Conservation (phyloP, 2,888 invertebrate species). For the Amiota mariae region DNA sequence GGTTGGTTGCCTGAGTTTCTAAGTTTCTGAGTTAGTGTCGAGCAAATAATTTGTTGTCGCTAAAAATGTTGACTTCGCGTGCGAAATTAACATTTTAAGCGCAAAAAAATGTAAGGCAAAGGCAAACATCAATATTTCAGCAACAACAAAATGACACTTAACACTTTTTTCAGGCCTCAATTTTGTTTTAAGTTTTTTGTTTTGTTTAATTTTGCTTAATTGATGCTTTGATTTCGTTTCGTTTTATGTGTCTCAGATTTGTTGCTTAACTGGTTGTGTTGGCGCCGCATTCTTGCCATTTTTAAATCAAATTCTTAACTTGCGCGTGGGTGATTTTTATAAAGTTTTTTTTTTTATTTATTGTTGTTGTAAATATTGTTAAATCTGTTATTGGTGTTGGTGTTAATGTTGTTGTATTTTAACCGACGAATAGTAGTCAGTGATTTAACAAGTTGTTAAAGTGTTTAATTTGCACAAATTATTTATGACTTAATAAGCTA, state of each 20-base stretch:
- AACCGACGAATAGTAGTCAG: not conserved
- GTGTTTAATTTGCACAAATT: constrained; percentile 25
- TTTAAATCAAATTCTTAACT: not conserved
- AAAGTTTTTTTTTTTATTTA: not conserved
- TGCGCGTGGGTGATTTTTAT: constrained; percentile 8
- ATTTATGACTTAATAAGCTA: constrained; percentile 22
- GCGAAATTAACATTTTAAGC: constrained; percentile 18
- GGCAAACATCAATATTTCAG: too few relatives aligned
- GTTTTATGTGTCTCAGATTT: not conserved
- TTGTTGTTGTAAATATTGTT: not conserved
- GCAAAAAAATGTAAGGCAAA: too few relatives aligned
- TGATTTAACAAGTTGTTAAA: constrained; percentile 20
- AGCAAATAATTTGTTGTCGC: constrained; percentile 16
- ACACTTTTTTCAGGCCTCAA: not conserved
- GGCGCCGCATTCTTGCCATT: constrained; percentile 7
- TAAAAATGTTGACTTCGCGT: constrained; percentile 17
- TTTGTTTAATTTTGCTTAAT: not conserved
- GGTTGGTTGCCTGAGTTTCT: too few relatives aligned
- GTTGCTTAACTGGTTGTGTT: constrained; percentile 21
- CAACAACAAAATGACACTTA: constrained; percentile 1
- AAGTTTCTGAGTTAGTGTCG: not conserved
- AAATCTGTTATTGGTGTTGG: not conserved
- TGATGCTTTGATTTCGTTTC: not conserved
- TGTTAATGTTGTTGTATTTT: not conserved
- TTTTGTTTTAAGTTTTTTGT: not conserved